Percentiles rank a stretch among this genome's conserved stretches.
phyloP scores from a whole-genome alignment of 2,797 vertebrate genomes.

The Spinibarbus caldwelli region DNA sequence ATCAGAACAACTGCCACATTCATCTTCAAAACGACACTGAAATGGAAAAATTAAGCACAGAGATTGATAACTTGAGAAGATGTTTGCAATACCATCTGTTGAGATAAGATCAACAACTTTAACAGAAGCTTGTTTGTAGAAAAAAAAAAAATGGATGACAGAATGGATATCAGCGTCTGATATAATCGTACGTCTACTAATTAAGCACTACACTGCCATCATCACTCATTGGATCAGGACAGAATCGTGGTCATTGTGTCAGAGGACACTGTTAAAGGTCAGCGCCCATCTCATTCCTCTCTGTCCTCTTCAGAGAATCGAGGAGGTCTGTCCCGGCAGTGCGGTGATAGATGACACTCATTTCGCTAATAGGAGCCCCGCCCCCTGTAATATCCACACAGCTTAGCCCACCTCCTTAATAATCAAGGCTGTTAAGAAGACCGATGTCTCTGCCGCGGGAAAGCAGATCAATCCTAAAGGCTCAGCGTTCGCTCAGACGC shows the following conservation, averaged over 20 bases:
- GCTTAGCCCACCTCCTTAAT: constrained; percentile 63
- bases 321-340: constrained; percentile 16
- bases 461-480: constrained; percentile 58
- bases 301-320: neutral
- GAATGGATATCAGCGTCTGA: neutral
- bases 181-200: neutral
- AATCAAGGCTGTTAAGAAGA: constrained; percentile 64
- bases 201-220: neutral
- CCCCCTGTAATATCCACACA: constrained; percentile 53
- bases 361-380: constrained; percentile 29
- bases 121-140: neutral
- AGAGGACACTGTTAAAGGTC: constrained; percentile 3
- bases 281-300: neutral
- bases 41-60: constrained; percentile 1
- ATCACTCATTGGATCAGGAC: neutral
- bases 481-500: constrained; percentile 48
- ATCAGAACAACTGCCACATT: neutral
- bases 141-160: neutral
- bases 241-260: neutral
- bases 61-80: neutral
- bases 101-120: neutral
- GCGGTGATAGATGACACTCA: constrained; percentile 28
- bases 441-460: constrained; percentile 58
- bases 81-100: constrained; percentile 24
- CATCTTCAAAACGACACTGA: neutral